Conservation (phyloP, 2,797 vertebrate species). For the Galagoides demidoff region DNA sequence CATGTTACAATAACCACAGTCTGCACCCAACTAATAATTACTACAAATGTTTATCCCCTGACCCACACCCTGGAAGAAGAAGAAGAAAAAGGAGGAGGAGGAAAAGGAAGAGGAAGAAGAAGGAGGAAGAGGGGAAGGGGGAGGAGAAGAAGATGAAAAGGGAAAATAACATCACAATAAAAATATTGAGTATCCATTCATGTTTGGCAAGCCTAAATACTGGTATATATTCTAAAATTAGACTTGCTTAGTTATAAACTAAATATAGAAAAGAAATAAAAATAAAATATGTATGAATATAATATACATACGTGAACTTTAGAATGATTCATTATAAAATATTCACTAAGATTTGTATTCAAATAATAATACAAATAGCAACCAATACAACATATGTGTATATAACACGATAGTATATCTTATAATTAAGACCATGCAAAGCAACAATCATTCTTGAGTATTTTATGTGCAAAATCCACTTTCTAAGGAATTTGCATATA, state of each 20-base stretch:
- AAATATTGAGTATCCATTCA: neutral
- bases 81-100: neutral
- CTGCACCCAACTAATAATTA: neutral
- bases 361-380: neutral
- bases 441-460: neutral
- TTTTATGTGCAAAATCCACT: neutral
- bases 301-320: neutral
- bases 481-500: neutral
- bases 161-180: neutral
- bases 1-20: neutral
- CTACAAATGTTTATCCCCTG: neutral
- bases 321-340: neutral
- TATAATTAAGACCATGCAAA: neutral
- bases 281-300: neutral
- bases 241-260: neutral
- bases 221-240: neutral
- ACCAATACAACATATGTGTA: neutral
- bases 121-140: neutral
- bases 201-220: neutral
- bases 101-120: neutral
- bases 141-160: neutral
- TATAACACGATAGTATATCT: neutral
- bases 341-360: neutral
- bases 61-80: too few relatives aligned
- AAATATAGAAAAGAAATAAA: neutral